Percentiles rank a stretch among this genome's conserved stretches.
Evolutionary conservation across 2,797 vertebrate genomes (phyloP).

Genomic region (Pelodytes ibericus): DNA sequence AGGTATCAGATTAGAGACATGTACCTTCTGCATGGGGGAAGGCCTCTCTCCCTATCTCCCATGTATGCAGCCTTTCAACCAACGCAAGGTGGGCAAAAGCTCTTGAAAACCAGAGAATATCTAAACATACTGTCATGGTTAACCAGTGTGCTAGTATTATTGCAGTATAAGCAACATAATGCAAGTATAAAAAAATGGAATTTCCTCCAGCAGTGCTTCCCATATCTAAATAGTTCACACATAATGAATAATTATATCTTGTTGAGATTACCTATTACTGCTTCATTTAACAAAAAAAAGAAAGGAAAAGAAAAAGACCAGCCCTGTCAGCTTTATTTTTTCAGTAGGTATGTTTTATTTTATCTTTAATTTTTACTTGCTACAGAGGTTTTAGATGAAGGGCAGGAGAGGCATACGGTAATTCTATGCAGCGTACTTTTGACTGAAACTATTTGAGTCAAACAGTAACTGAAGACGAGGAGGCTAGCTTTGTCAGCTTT

Average conservation of each 20-base stretch:
- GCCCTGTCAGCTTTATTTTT: constrained; percentile 52
- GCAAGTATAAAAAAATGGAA: no score
- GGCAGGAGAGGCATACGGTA: constrained; percentile 37
- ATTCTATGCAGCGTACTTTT: constrained; percentile 45
- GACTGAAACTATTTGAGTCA: constrained; percentile 42
- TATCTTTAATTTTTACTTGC: constrained; percentile 52
- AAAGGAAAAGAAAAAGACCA: constrained; percentile 33
- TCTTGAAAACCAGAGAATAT: no score
- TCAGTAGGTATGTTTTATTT: constrained; percentile 50
- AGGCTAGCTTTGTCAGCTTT: constrained; percentile 48
- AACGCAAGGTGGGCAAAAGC: no score
- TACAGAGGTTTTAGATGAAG: constrained; percentile 48
- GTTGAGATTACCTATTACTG: constrained; percentile 35
- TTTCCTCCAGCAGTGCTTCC: no score
- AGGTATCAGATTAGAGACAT: no score
- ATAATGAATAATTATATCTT: constrained; percentile 23
- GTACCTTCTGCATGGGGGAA: no score
- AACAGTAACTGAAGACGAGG: constrained; percentile 35
- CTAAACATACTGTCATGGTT: no score
- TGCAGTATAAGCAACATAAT: no score
- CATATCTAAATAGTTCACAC: constrained; percentile 35
- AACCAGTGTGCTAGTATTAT: no score
- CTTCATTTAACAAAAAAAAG: constrained; percentile 33
- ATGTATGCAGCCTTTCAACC: no score
- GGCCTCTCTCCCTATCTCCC: no score